Evolutionary conservation across 2,113 vertebrate species (phyloP).

Genomic region (Epinephelus fuscoguttatus): DNA sequence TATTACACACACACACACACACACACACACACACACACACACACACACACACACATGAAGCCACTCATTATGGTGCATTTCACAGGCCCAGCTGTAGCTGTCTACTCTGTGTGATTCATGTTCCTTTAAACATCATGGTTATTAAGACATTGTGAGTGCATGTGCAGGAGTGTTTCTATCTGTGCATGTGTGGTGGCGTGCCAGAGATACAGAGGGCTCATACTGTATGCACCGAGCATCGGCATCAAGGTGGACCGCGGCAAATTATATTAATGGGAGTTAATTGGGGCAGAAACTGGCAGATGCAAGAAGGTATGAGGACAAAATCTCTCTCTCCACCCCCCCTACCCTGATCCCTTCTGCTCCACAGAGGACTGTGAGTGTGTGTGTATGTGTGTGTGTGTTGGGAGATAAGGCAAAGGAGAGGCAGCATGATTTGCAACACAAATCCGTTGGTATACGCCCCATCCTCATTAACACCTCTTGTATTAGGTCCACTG

Average conservation of each 20-base stretch:
- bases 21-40: conserved; percentile 26
- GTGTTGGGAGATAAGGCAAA: too few relatives aligned
- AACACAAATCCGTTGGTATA: conserved; percentile 43
- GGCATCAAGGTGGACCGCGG: conserved; percentile 47
- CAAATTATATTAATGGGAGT: conserved; percentile 63
- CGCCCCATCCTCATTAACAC: conserved; percentile 56
- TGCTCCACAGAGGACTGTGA: conserved; percentile 18
- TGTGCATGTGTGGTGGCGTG: background rate
- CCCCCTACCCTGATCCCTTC: conserved; percentile 12
- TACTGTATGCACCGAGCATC: conserved; percentile 15
- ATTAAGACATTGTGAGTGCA: background rate
- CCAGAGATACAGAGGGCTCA: background rate
- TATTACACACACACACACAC: conserved; percentile 15
- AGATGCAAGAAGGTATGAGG: conserved; percentile 53
- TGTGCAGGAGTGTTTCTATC: background rate
- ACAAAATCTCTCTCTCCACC: conserved; percentile 9
- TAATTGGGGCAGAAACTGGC: conserved; percentile 73
- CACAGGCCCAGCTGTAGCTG: conserved; percentile 40
- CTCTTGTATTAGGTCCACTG: conserved; percentile 25
- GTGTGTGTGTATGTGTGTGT: background rate
- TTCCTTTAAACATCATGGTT: conserved; percentile 17
- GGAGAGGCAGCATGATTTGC: conserved; percentile 31
- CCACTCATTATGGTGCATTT: conserved; percentile 27
- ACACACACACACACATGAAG: conserved; percentile 14
- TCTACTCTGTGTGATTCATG: conserved; percentile 10